Evolutionary conservation across 2,888 invertebrate genomes (phyloP), one percentile per base, ranked within the genome.

Genomic region (Nomada ferruginata): DNA sequence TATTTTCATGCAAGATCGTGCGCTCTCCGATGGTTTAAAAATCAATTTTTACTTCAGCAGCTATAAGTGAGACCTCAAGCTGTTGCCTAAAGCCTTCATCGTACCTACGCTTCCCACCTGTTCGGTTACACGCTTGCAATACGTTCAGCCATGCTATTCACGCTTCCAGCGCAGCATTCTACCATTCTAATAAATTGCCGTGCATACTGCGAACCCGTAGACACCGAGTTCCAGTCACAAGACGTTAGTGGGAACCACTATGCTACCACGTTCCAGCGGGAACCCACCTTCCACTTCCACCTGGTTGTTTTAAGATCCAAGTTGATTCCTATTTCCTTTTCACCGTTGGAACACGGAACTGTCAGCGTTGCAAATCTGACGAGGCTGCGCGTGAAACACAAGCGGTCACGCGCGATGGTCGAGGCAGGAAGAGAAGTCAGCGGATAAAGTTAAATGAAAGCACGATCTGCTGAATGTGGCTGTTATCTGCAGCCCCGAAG

Each of bases 121-220:
- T 29, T 60, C 57, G 11, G 2, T 57, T 60, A 15, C 42, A 18
- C 10, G 59, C 65, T 60, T 73, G 65, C 65, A 23, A 55, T 64
- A 64, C 3, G 52, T 52, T 18, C 2, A n/a, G 47, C 47, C 61
- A 50, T 60, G 47, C 71, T 64, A 71, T 73, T 69, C 55, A 66
- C 29, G 59, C 60, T 70, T 57, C 53, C 36, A 72, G 52, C 29
- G 47, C 26, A 72, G 36, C 47, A 52, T 71, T 68, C 61, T 79
- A 71, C 61, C 59, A 53, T 63, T 59, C 76, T 61, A 69, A 79
- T 66, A 86, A 80, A 86, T 83, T 78, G 73, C 83, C 76, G 71
- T 75, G 60, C 74, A 72, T 76, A 66, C 63, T 53, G 79, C 57
- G 78, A 63, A 70, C 68, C 81, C 66, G 50, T 59, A 47, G 79